Evolutionary conservation across 2,888 invertebrate species (phyloP), one percentile per base, ranked within the genome.

Genomic region (Theodoxus fluviatilis): DNA sequence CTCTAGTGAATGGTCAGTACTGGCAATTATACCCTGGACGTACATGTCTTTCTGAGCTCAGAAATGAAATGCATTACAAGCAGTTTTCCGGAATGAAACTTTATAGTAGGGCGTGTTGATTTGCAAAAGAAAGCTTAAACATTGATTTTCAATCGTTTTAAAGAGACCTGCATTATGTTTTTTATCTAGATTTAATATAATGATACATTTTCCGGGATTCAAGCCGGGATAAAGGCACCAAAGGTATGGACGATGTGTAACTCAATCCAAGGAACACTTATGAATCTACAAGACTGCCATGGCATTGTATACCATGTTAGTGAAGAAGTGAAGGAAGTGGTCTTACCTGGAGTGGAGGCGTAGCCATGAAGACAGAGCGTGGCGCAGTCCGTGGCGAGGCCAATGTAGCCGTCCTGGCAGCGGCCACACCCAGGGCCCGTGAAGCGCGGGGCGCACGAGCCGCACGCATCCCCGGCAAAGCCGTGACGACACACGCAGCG

Each of bases 401-500:
- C 82, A 43, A 82, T 82, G 74, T 80, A 81, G 59, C 73, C 68
- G 1, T 70, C 64, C 47, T 74, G 65, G 66, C 82, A 82, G 7
- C 59, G 40, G 31, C 78, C 76, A 74, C 82, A 82, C 33, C 70
- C 67, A 7, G 52, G 47, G 0, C 78, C 78, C 2, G 68, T 75
- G 71, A 79, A 80, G 70, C 77, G 75, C 4, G 73, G 57, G 35
- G 71, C 64, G 68, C 82, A 81, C 12, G 38, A 18, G 55, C 74
- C 75, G 72, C 82, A 82, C 2, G 77, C 78, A 9, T 59, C 55
- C 0, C 76, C 80, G 12, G 69, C 76, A 73, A 81, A 79, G 7
- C 81, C 81, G 73, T 81, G 81, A 55, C 77, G 31, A 76, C 82
- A 82, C n/a, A 71, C 71, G 71, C 82, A 82, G 18, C 63, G 31